Evolutionary conservation across 2,888 invertebrate genomes (phyloP).

Genomic region (Meloe dianella): DNA sequence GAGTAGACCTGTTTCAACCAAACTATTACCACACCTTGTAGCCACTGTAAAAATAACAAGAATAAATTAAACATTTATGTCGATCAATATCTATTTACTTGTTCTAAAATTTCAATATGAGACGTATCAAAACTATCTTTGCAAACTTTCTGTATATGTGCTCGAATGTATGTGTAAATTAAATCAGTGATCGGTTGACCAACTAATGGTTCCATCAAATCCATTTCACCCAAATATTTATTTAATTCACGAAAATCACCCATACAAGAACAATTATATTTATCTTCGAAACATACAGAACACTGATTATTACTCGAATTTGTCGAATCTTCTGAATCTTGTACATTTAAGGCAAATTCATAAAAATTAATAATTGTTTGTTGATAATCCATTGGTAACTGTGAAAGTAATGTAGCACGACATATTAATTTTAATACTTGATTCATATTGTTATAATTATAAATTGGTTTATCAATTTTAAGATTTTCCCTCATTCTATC

Average conservation of each 20-base stretch:
- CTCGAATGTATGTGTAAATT: constrained; percentile 82
- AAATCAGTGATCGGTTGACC: constrained; percentile 84
- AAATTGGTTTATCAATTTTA: constrained; percentile 61
- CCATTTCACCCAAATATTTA: constrained; percentile 73
- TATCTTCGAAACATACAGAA: constrained; percentile 73
- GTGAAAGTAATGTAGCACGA: constrained; percentile 71
- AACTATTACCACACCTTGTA: constrained; percentile 82
- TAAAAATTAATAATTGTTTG: constrained; percentile 77
- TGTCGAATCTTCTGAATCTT: constrained; percentile 50
- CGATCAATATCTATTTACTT: constrained; percentile 59
- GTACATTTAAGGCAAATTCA: constrained; percentile 70
- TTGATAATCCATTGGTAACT: constrained; percentile 73
- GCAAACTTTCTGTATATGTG: constrained; percentile 83
- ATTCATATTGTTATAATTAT: constrained; percentile 64
- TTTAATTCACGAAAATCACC: constrained; percentile 77
- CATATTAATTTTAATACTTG: constrained; percentile 70
- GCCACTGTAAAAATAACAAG: constrained; percentile 68
- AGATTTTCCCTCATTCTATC: constrained; percentile 62
- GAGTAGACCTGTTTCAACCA: constrained; percentile 87
- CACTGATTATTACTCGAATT: constrained; percentile 64
- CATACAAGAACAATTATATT: constrained; percentile 64
- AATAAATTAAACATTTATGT: neutral
- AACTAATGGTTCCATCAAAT: constrained; percentile 80
- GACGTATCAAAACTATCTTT: constrained; percentile 87
- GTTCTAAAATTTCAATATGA: constrained; percentile 77